Evolutionary conservation across 2,113 vertebrate species (phyloP).

Genomic region (Conger conger): DNA sequence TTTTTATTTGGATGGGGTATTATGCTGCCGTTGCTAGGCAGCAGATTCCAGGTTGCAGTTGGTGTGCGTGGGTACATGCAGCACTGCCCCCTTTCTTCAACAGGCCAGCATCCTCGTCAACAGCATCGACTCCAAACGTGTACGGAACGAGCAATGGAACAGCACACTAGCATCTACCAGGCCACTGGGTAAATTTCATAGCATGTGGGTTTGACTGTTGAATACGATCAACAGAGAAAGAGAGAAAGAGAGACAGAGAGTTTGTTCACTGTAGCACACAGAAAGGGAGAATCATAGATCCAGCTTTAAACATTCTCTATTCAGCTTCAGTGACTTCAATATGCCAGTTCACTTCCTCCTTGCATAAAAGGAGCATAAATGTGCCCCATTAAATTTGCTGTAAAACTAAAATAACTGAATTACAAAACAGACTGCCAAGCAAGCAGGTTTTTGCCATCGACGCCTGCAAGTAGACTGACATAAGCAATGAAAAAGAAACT

Average conservation of each 20-base stretch:
- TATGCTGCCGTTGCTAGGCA: not conserved
- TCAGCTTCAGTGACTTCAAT: not conserved
- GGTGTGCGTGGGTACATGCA: not conserved
- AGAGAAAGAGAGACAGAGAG: not conserved
- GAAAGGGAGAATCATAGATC: not conserved
- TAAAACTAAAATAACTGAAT: too few species aligned
- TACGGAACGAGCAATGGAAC: too few species aligned
- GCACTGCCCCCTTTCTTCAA: not conserved
- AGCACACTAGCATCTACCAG: not conserved
- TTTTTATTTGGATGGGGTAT: not conserved
- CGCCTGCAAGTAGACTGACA: not conserved
- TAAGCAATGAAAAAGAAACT: conserved; percentile 4
- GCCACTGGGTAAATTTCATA: not conserved
- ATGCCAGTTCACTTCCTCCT: not conserved
- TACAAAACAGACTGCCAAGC: too few species aligned
- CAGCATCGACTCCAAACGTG: not conserved
- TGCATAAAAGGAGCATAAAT: too few species aligned
- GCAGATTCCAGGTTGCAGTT: not conserved
- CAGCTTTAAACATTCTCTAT: not conserved
- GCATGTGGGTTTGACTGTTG: not conserved
- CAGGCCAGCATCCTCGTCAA: not conserved
- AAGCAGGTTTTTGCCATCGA: too few species aligned
- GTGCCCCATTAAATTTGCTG: too few species aligned
- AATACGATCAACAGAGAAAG: not conserved
- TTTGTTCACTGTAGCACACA: not conserved